Evolutionary conservation across 2,888 invertebrate genomes (phyloP), one percentile per base, ranked within the genome.

Genomic region (Girardia tigrina): DNA sequence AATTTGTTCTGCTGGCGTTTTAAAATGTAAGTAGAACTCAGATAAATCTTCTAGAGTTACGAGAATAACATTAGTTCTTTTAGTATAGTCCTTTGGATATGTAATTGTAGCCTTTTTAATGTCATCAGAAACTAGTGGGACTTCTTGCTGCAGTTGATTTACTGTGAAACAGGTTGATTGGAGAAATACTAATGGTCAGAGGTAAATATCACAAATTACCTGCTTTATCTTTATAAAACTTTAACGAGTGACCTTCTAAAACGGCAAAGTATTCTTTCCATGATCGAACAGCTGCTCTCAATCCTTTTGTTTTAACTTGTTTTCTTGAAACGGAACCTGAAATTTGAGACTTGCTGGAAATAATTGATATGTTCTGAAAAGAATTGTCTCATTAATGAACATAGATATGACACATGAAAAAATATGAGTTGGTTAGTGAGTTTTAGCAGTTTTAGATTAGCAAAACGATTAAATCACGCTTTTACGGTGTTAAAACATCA

Each of bases 231-330:
- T 94, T 90, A 87, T 97, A 98, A 89, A 98, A 97, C 86, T 94
- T 95, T 74, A 98, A 86, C 80, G 95, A 86, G 83, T 98, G 97
- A 0, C 97, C 97, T 83, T 94, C 97, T 27, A 98, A 87, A 75
- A 95, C 95, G 0, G 92, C 90, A 85, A 94, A 92, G 86, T 91
- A 92, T 75, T 88, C 89, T 81, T 94, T 93, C 98, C 98, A 98
- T 0, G 93, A 91, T 2, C 97, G 88, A 2, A 94, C 91, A 0
- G 94, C 90, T 0, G 97, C 94, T 79, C 91, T 90, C 85, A 93
- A 94, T 20, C 93, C 94, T 12, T 94, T 94, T 77, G 92, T 91
- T 0, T 92, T 87, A 80, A 94, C 92, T 82, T 97, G 95, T 84
- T 98, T 98, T 74, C 97, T 88, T 79, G 97, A 97, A 76, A 98